Evolutionary conservation across 2,888 invertebrate genomes (phyloP).

Genomic region (Meandrusa payeni): DNA sequence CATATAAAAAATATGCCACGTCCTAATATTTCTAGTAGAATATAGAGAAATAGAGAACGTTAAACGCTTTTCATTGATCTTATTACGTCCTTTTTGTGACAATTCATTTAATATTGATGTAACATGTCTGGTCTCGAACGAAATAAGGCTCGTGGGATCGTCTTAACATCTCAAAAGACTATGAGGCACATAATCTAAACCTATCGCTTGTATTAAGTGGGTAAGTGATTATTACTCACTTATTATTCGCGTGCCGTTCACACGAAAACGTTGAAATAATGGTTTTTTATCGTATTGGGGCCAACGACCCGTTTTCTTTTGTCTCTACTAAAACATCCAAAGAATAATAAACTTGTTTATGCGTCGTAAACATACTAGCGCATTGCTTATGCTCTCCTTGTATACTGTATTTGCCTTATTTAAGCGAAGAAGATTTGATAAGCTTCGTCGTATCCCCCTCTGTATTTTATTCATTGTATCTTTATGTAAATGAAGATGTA

Average conservation of each 20-base stretch:
- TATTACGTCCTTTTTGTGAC: too few relatives aligned
- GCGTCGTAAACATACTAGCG: constrained; percentile 2
- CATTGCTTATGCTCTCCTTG: constrained; percentile 2
- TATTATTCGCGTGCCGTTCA: constrained; percentile 31
- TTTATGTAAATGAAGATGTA: constrained; percentile 4
- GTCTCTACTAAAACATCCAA: constrained; percentile 2
- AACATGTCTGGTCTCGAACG: too few relatives aligned
- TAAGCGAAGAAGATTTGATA: constrained; percentile 5
- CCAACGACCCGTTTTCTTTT: constrained; percentile 30
- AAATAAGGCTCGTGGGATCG: too few relatives aligned
- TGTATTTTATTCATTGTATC: constrained; percentile 5
- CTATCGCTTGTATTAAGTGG: constrained; percentile 27
- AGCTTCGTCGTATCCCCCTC: background rate
- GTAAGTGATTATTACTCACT: constrained; percentile 32
- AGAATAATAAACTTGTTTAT: constrained; percentile 9
- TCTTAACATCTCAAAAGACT: constrained; percentile 2
- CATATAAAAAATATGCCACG: too few relatives aligned
- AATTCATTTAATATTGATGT: too few relatives aligned
- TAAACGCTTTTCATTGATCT: too few relatives aligned
- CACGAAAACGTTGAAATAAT: constrained; percentile 32
- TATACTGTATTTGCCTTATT: constrained; percentile 7
- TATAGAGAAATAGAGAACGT: too few relatives aligned
- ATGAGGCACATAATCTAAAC: constrained; percentile 5
- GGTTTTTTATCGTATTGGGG: constrained; percentile 31
- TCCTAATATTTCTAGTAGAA: too few relatives aligned